These are phyloP conservation scores for Alauda arvensis DNA, from an alignment of 2,797 vertebrate species.

Conservation along the genomic window DNA sequence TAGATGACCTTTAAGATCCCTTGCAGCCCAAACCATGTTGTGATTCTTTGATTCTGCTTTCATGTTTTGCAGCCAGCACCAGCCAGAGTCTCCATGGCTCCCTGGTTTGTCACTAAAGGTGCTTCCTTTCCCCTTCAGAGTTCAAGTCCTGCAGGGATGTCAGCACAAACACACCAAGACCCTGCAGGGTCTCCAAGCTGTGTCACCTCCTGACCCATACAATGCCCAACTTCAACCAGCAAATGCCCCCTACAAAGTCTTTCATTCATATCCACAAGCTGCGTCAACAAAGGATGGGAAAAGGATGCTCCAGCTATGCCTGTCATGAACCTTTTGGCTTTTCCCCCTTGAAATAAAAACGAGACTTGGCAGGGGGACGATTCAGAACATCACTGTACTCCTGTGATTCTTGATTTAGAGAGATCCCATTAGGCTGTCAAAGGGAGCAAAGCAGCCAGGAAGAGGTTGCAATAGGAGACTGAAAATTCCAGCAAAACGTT, in stretches of 20 bases:
- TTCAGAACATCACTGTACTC: not conserved
- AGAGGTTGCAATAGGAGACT: not conserved
- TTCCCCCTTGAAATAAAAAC: not conserved
- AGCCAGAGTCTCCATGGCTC: not conserved
- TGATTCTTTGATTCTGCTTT: not conserved
- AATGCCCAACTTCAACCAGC: not conserved
- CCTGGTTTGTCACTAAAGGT: not conserved
- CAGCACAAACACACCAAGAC: not conserved
- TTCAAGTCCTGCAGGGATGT: not conserved
- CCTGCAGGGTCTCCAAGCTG: not conserved
- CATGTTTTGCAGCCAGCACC: not conserved
- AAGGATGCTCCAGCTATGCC: not conserved
- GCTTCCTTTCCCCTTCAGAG: not conserved
- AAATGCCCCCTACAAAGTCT: not conserved
- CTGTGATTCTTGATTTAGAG: not conserved
- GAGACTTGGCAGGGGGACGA: not conserved
- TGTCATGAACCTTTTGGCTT: not conserved
- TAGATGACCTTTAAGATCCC: not conserved
- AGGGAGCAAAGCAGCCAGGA: not conserved
- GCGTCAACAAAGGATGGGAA: not conserved
- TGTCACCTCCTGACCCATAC: too few relatives aligned
- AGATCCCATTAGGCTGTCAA: not conserved
- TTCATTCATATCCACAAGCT: not conserved
- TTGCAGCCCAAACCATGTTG: not conserved
- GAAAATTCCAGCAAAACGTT: not conserved